Conservation (phyloP, 64 coral and sea anemone genomes). For the Trachythela sp. region DNA sequence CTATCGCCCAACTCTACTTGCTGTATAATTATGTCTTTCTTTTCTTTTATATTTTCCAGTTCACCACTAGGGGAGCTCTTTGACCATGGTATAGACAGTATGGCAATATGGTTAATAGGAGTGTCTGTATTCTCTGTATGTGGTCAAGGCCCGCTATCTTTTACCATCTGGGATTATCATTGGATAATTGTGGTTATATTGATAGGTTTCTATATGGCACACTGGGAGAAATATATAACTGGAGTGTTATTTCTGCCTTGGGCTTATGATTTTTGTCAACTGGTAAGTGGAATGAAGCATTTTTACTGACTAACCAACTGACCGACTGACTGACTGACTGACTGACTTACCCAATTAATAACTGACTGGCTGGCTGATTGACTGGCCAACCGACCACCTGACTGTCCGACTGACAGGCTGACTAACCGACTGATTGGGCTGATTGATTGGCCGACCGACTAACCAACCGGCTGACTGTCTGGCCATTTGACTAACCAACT, state of each 20-base stretch:
- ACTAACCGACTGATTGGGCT: no score
- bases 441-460: no score
- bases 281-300: no score
- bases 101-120: conserved; percentile 78
- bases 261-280: conserved; percentile 87
- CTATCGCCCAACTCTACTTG: no score
- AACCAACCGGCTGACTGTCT: no score
- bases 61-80: conserved; percentile 96
- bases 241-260: conserved; percentile 80
- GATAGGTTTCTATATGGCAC: conserved; percentile 71
- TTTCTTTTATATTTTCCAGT: conserved; percentile 50
- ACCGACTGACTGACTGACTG: not conserved
- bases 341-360: not conserved
- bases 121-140: conserved; percentile 71
- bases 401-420: no score
- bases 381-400: no score
- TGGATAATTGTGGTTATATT: conserved; percentile 59
- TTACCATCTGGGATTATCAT: conserved; percentile 66
- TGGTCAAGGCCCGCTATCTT: conserved; percentile 56
- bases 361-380: no score
- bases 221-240: conserved; percentile 99
- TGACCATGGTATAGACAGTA: conserved; percentile 95
- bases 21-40: no score
- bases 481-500: no score
- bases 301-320: no score